Percentiles rank a stretch among this genome's conserved stretches.
phyloP scores from a whole-genome alignment of 2,888 invertebrate species.

The Neoaliturus tenellus region DNA sequence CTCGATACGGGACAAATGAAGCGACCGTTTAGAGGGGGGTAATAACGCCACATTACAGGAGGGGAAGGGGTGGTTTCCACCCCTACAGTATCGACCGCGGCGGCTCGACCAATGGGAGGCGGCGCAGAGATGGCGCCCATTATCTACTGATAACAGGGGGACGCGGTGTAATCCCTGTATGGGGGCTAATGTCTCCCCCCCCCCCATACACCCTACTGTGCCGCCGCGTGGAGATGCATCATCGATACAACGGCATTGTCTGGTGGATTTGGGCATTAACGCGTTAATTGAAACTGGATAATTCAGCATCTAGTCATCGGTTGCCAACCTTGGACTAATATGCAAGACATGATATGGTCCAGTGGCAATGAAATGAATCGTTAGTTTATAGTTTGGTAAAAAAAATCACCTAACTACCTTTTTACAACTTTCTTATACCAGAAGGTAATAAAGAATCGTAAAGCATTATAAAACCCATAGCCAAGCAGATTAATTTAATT shows the following conservation, averaged over 20 bases:
- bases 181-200: conserved; percentile 26
- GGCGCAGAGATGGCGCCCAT: conserved; percentile 17
- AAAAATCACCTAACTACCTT: too few relatives aligned
- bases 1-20: conserved; percentile 51
- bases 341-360: background rate
- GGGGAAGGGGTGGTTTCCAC: conserved; percentile 28
- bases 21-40: conserved; percentile 41
- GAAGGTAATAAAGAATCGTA: too few relatives aligned
- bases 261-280: conserved; percentile 3
- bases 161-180: conserved; percentile 24
- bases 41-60: conserved; percentile 41
- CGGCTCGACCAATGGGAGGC: conserved; percentile 35
- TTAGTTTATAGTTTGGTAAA: too few relatives aligned
- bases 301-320: background rate
- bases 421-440: too few relatives aligned
- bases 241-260: background rate
- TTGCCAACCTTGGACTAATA: background rate
- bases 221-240: background rate
- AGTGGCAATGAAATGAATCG: too few relatives aligned
- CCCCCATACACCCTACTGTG: background rate
- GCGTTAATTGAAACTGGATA: conserved; percentile 12
- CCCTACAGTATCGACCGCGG: conserved; percentile 26
- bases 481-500: too few relatives aligned
- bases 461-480: too few relatives aligned
- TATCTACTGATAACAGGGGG: conserved; percentile 30